Evolutionary conservation across 2,797 vertebrate species (phyloP), one percentile per base, ranked within the genome.

Genomic region (Crossoptilon crossoptilon): DNA sequence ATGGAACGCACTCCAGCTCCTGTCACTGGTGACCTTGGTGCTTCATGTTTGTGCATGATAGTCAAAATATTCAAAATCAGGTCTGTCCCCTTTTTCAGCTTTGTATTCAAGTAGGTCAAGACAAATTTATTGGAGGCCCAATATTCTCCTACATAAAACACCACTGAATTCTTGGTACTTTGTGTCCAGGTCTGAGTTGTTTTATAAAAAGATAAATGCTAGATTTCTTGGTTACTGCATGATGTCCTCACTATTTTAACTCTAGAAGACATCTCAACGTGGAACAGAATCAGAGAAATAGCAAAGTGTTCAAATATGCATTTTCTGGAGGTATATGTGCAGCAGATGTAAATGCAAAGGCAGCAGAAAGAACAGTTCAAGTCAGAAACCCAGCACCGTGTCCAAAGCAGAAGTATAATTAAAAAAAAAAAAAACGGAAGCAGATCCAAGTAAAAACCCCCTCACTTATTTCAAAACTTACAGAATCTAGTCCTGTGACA

Each of bases 401-500:
- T 11, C 7, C 43, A 78, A 93, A 95, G 71, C n/a, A 75, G 84
- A 90, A 91, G 33, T 29, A 37, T 58, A 60, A 56, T 49, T 44
- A 4, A 9, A 43, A 43, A 83, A 91, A 60, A n/a, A 39, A 83
- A 91, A 60, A n/a, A 39, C 35, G 66, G 35, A 71, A 88, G 33
- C 37, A 2, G 15, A 43, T 83, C 31, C 33, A 71, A 77, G 48
- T 29, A 31, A 14, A 58, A 29, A 17, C 46, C 19, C 19, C 5
- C 43, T 17, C 11, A 14, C 24, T 70, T 59, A 35, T 90, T 95
- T 69, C 19, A 84, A 87, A 83, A 97, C 97, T 92, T 95, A 97
- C 96, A 51, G 94, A 90, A n/a, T 93, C 82, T 17, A 90, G 63
- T 91, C 80, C 91, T 0, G 6, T 80, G 80, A 96, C 51, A 58